Percentiles rank a stretch among this genome's conserved stretches.
Conservation (phyloP, 2,113 vertebrate genomes). For the Poecile atricapillus region DNA sequence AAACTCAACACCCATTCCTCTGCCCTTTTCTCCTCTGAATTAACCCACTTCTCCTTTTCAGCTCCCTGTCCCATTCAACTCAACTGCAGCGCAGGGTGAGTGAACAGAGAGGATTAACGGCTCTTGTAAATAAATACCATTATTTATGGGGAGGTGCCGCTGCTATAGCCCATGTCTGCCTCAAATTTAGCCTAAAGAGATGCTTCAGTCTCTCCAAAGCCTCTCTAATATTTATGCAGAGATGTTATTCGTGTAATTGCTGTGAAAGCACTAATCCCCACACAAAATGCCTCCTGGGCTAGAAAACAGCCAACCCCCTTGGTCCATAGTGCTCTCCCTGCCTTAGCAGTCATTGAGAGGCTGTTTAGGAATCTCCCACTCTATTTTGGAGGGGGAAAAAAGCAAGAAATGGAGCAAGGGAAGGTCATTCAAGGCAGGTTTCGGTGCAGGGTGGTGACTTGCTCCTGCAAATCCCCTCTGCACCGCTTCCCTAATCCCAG, state of each 20-base stretch:
- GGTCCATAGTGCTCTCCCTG: neutral
- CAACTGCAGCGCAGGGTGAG: accelerated
- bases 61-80: neutral
- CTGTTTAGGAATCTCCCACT: neutral
- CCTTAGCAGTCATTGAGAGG: neutral
- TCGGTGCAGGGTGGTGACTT: accelerated
- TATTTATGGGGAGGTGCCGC: neutral
- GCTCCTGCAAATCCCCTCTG: neutral
- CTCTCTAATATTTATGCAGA: neutral
- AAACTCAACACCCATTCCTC: neutral
- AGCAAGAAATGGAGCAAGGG: neutral
- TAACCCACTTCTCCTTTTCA: neutral
- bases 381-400: accelerated
- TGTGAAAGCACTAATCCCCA: neutral
- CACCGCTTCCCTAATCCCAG: accelerated
- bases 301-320: neutral
- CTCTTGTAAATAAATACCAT: neutral
- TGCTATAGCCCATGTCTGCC: accelerated
- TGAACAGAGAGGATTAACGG: neutral
- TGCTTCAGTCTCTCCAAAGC: neutral
- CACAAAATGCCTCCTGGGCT: neutral
- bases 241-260: neutral
- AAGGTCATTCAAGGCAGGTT: accelerated
- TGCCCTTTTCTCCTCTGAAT: neutral
- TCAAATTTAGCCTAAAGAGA: neutral